Conservation (phyloP, 2,113 vertebrate species). For the Steatornis caripensis region DNA sequence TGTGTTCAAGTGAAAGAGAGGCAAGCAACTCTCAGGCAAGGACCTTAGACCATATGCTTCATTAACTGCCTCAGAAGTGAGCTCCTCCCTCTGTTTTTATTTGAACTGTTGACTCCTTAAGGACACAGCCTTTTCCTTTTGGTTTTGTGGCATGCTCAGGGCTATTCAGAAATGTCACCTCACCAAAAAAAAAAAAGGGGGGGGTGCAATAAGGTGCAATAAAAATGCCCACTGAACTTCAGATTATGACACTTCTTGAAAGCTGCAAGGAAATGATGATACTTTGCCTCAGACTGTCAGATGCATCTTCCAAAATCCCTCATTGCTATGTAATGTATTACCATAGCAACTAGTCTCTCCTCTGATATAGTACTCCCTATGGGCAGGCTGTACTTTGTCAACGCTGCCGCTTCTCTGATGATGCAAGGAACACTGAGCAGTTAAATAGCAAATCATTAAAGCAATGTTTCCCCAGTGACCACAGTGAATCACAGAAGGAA, state of each 20-base stretch:
- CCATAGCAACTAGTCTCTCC: slow-evolving; percentile 38
- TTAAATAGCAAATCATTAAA: slow-evolving; percentile 55
- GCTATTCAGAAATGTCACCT: background rate
- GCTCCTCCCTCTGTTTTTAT: background rate
- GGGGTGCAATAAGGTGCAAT: too few relatives aligned
- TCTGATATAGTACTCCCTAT: slow-evolving; percentile 10
- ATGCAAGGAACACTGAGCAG: slow-evolving; percentile 30
- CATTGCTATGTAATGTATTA: slow-evolving; percentile 25
- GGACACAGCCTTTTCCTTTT: background rate
- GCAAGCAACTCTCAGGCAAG: too few relatives aligned
- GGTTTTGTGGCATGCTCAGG: background rate
- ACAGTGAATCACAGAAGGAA: background rate
- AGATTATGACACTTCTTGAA: background rate
- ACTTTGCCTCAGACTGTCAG: slow-evolving; percentile 54
- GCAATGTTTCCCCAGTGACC: slow-evolving; percentile 21
- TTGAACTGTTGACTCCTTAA: background rate
- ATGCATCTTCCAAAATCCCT: slow-evolving; percentile 41
- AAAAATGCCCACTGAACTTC: background rate
- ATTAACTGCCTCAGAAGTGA: background rate
- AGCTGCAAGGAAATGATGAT: slow-evolving; percentile 34
- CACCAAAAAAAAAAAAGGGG: background rate
- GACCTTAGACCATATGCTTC: background rate
- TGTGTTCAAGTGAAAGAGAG: background rate
- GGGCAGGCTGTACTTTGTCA: slow-evolving; percentile 42
- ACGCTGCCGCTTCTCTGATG: background rate